phyloP scores from a whole-genome alignment of 2,888 invertebrate genomes.

The Tipula lateralis region DNA sequence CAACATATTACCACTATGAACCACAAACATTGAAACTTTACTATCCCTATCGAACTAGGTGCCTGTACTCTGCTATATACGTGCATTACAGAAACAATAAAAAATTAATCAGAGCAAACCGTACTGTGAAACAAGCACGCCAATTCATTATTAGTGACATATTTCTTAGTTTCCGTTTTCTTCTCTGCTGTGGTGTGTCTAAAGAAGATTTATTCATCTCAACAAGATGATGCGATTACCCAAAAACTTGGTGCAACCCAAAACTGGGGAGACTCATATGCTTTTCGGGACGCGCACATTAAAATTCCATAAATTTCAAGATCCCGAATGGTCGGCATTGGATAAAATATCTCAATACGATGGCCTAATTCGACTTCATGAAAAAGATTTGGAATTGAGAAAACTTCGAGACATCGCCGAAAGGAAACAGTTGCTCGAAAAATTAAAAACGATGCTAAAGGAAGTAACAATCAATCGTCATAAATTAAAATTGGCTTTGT shows the following conservation, averaged over 20 bases:
- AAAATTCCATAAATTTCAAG: conserved; percentile 44
- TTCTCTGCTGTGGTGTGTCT: not conserved
- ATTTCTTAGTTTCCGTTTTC: not conserved
- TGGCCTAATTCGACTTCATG: conserved; percentile 26
- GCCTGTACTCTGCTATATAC: too few species aligned
- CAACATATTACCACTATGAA: too few species aligned
- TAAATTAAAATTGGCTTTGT: conserved; percentile 41
- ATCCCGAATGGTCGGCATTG: conserved; percentile 44
- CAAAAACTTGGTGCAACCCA: conserved; percentile 13
- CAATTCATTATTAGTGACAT: not conserved
- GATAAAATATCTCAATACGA: conserved; percentile 42
- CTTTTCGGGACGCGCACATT: conserved; percentile 44
- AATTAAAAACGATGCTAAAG: conserved; percentile 36
- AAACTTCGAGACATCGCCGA: conserved; percentile 28
- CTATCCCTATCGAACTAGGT: too few species aligned
- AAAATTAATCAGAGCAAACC: not conserved
- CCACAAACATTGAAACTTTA: too few species aligned
- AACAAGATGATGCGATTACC: not conserved
- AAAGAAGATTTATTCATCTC: not conserved
- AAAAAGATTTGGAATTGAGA: conserved; percentile 32
- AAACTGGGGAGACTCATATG: conserved; percentile 40
- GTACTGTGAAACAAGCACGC: not conserved
- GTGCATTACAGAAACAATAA: too few species aligned
- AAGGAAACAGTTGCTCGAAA: conserved; percentile 20
- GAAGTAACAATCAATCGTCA: conserved; percentile 44